phyloP scores from a whole-genome alignment of 2,113 vertebrate species.

The Colaptes auratus region DNA sequence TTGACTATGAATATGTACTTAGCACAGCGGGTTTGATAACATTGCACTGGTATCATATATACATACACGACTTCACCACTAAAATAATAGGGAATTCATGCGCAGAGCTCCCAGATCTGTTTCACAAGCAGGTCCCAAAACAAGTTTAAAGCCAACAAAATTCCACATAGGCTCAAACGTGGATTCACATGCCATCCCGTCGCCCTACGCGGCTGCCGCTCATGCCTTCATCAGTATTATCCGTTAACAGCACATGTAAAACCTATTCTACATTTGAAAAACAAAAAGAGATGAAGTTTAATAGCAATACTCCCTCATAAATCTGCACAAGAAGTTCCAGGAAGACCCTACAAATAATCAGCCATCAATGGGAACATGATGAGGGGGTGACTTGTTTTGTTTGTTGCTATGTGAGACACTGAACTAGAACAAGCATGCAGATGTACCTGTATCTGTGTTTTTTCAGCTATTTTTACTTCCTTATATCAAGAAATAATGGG shows the following conservation, averaged over 20 bases:
- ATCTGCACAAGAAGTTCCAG: background rate
- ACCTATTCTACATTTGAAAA: background rate
- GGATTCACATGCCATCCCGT: background rate
- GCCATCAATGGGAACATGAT: background rate
- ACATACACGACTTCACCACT: background rate
- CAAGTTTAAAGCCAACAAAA: background rate
- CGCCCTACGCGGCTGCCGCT: background rate
- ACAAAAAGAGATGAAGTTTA: background rate
- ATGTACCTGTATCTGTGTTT: background rate
- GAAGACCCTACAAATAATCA: background rate
- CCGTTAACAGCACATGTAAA: background rate
- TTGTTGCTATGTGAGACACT: constrained; percentile 16
- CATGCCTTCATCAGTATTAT: background rate
- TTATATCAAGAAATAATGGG: background rate
- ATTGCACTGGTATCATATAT: constrained; percentile 12
- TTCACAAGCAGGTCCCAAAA: constrained; percentile 11
- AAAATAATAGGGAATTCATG: background rate
- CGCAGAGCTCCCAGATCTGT: background rate
- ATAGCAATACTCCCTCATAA: background rate
- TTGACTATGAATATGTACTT: background rate
- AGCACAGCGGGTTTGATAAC: constrained; percentile 42
- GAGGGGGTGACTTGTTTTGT: background rate
- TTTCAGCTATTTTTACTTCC: constrained; percentile 21
- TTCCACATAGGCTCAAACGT: background rate
- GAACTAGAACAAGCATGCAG: background rate